Evolutionary conservation across 2,113 vertebrate genomes (phyloP).

Genomic region (Coryphaenoides rupestris): DNA sequence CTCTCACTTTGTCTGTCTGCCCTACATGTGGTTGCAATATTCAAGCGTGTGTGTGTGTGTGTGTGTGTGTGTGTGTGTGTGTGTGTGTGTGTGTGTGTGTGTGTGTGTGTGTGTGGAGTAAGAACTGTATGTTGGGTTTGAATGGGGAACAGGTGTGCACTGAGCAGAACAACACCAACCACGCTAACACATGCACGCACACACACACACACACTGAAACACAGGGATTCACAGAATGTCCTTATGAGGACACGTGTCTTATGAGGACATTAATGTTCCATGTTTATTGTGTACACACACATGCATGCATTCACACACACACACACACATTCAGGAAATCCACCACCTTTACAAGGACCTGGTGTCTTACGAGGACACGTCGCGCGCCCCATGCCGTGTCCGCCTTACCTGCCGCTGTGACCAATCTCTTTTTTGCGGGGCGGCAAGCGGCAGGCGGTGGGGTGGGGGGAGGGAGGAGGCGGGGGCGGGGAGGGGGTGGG

Average conservation of each 20-base stretch:
- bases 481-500: conserved; percentile 21
- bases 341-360: conserved; percentile 13
- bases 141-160: conserved; percentile 39
- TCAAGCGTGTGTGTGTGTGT: conserved; percentile 12
- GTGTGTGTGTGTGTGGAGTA: too few species aligned
- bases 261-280: too few species aligned
- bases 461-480: too few species aligned
- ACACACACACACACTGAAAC: background rate
- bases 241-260: too few species aligned
- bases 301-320: background rate
- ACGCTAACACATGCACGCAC: background rate
- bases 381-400: background rate
- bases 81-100: too few species aligned
- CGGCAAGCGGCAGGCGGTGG: too few species aligned
- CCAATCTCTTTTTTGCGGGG: conserved; percentile 58
- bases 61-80: too few species aligned
- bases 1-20: too few species aligned
- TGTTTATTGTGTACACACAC: background rate
- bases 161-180: conserved; percentile 22
- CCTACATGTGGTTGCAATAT: conserved; percentile 53
- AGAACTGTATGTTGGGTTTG: too few species aligned
- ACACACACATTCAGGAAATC: conserved; percentile 4
- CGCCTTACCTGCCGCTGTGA: conserved; percentile 36
- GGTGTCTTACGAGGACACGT: background rate
- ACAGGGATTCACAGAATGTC: background rate